Base-by-base conservation (phyloP, 2,888 invertebrate genomes). In the Chromoteleia sp. region DNA sequence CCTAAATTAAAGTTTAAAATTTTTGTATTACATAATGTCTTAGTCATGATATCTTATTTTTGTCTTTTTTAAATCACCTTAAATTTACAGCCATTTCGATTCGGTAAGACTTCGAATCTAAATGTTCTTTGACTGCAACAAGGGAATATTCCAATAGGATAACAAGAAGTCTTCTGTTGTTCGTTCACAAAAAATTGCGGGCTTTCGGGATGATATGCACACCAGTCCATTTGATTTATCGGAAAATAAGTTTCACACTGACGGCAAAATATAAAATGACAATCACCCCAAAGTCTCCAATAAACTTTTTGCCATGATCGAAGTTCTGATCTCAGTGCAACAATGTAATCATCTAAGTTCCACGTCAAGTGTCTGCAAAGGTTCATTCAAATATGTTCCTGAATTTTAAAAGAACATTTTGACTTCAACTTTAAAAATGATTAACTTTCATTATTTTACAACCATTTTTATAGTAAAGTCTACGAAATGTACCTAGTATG, bases 201-300 rank as follows among this genome's bases (percentile, higher is more conserved):
- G 10, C 93, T 92, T 88, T 96, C 96, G n/a, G 95, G 94, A 92
- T 97, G 97, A 89, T 95, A 95, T 5, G 95, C 94, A 86, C 97
- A 97, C 96, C 96, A 96, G 82, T 94, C 94, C 93, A 96, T 95
- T 93, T 96, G 93, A 88, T 95, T 95, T 0, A 95, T 94, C 0
- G 97, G 96, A 88, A 96, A 97, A 90, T 94, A 94, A 33, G 93
- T 94, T 87, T 96, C 96, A 88, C 98, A 98, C 1, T 94, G 93
- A 54, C 94, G 94, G 88, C 98, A 98, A 76, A 94, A 94, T 19
- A 98, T 93, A 92, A 95, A 97, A 92, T 98, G 98, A 83, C 97
- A 95, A 87, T 96, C 96, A 0, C 97, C 97, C 98, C 98, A 98
- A 52, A 98, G 92, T 45, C 96, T 94, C 98, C 98, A 98, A 92